Conservation (phyloP, 92 coral and sea anemone species). For the Nematostella vectensis region DNA sequence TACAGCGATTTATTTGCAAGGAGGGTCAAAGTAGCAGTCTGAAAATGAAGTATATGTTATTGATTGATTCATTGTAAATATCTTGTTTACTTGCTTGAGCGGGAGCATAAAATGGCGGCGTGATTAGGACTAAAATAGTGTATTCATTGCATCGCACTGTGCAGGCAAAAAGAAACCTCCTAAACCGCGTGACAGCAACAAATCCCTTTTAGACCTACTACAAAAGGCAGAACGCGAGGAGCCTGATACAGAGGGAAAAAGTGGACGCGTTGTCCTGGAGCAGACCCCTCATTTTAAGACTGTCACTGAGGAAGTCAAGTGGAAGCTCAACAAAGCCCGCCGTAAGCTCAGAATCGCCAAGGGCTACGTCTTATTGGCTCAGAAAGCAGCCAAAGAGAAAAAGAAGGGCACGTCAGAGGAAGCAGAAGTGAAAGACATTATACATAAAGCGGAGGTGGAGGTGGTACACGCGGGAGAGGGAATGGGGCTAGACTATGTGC, state of each 20-base stretch:
- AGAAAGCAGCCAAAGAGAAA: slow-evolving; percentile 33
- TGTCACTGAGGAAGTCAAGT: slow-evolving; percentile 58
- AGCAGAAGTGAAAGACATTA: slow-evolving; percentile 57
- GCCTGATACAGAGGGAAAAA: background rate
- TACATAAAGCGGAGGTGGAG: slow-evolving; percentile 64
- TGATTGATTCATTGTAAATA: too few species aligned
- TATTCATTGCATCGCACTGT: background rate
- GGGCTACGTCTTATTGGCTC: slow-evolving; percentile 66
- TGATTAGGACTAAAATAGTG: too few species aligned
- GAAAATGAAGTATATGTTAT: too few species aligned
- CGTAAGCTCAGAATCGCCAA: slow-evolving; percentile 72
- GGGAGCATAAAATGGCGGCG: too few species aligned
- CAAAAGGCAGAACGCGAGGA: background rate
- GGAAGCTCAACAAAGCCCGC: slow-evolving; percentile 84
- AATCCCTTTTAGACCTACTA: background rate
- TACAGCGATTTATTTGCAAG: too few species aligned
- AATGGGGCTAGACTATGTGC: slow-evolving; percentile 90
- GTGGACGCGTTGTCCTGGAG: too few species aligned
- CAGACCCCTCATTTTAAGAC: slow-evolving; percentile 48
- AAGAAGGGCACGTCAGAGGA: slow-evolving; percentile 29
- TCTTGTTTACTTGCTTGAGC: too few species aligned
- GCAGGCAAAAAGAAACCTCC: background rate
- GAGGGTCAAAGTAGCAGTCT: too few species aligned
- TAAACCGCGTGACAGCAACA: background rate
- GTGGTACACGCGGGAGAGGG: slow-evolving; percentile 81